phyloP scores from a whole-genome alignment of 2,888 invertebrate species.

The Malachius bipustulatus region DNA sequence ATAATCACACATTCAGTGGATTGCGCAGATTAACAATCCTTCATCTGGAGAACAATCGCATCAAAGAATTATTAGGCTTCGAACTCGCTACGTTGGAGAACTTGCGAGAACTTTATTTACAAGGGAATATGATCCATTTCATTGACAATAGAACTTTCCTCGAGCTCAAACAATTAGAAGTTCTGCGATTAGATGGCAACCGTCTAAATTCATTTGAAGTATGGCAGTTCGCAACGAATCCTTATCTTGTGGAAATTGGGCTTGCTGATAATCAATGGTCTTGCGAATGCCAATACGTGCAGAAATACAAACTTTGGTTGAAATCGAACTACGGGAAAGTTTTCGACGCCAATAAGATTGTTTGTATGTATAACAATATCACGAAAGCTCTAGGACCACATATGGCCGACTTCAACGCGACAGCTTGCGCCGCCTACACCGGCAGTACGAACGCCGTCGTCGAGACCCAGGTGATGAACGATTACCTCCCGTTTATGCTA shows the following conservation, averaged over 20 bases:
- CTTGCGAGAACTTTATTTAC: conserved; percentile 75
- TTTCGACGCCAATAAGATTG: conserved; percentile 62
- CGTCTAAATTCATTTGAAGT: conserved; percentile 69
- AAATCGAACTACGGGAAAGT: conserved; percentile 69
- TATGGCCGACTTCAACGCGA: conserved; percentile 66
- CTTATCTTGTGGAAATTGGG: conserved; percentile 76
- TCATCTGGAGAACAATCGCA: conserved; percentile 79
- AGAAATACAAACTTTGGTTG: conserved; percentile 69
- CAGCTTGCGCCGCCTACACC: conserved; percentile 61
- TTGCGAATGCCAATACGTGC: conserved; percentile 77
- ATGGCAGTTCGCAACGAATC: conserved; percentile 74
- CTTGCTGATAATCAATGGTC: conserved; percentile 81
- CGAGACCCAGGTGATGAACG: conserved; percentile 66
- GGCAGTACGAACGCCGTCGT: conserved; percentile 62
- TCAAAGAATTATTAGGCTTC: conserved; percentile 66
- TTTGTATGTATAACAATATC: conserved; percentile 63
- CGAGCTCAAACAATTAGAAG: conserved; percentile 68
- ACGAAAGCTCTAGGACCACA: conserved; percentile 58
- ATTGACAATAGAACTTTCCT: conserved; percentile 79
- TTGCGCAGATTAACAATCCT: conserved; percentile 65
- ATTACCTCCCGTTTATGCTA: conserved; percentile 66
- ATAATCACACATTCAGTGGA: conserved; percentile 86
- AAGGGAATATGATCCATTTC: conserved; percentile 70
- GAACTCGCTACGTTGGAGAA: conserved; percentile 73
- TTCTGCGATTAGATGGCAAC: conserved; percentile 76